Evolutionary conservation across 2,113 vertebrate genomes (phyloP).

Genomic region (Theristicus caerulescens): DNA sequence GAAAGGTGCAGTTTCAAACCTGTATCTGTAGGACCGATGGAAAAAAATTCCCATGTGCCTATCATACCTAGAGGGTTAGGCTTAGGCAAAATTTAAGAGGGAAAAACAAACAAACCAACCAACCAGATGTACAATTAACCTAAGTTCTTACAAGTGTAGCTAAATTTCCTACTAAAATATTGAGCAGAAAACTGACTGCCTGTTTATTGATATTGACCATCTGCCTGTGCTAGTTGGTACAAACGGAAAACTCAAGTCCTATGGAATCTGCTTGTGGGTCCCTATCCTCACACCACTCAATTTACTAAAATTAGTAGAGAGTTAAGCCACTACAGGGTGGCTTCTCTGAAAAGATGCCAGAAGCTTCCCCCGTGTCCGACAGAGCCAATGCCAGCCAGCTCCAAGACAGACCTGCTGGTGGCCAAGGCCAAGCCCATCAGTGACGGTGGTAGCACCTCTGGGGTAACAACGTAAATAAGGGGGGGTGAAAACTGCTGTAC

Average conservation of each 20-base stretch:
- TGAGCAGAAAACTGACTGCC: background rate
- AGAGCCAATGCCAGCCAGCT: background rate
- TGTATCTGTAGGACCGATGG: background rate
- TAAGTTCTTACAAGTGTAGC: background rate
- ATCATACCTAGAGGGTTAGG: background rate
- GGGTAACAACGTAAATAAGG: background rate
- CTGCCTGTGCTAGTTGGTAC: rapidly evolving
- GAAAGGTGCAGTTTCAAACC: background rate
- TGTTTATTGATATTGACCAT: background rate
- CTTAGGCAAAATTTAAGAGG: background rate
- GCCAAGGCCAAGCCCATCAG: no score
- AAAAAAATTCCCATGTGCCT: background rate
- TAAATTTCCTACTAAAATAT: background rate
- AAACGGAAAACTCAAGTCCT: background rate
- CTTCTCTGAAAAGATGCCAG: background rate
- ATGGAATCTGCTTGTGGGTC: background rate
- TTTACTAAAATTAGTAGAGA: background rate
- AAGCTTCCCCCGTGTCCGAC: rapidly evolving
- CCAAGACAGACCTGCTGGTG: rapidly evolving
- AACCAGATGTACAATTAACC: background rate
- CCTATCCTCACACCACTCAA: background rate
- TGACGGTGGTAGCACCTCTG: rapidly evolving
- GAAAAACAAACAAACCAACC: background rate
- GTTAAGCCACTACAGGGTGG: background rate
- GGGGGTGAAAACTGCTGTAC: background rate